Conservation (phyloP, 2,888 invertebrate species). For the Abrostola tripartita region DNA sequence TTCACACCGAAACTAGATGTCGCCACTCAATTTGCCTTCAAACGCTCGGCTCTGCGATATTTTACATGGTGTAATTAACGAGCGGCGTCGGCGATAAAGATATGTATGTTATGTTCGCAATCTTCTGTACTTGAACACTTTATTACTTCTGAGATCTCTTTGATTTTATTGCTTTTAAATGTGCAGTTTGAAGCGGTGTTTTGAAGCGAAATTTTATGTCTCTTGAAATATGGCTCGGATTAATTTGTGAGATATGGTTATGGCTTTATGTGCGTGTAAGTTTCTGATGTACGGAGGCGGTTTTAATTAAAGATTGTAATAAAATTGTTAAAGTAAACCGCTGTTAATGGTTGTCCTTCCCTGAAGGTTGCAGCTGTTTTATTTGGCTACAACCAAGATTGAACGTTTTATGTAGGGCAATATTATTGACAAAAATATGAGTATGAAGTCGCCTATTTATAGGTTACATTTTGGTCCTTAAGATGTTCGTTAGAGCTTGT, state of each 20-base stretch:
- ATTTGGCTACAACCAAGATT: too few species aligned
- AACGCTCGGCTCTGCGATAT: constrained; percentile 29
- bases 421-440: too few species aligned
- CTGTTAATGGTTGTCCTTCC: background rate
- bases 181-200: constrained; percentile 33
- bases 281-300: constrained; percentile 36
- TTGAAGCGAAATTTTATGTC: constrained; percentile 45
- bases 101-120: constrained; percentile 53
- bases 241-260: constrained; percentile 35
- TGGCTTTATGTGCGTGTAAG: constrained; percentile 21
- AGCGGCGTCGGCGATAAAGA: constrained; percentile 48
- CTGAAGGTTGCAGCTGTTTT: too few species aligned
- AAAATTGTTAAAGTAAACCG: background rate
- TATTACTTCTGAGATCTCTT: constrained; percentile 49
- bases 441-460: too few species aligned
- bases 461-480: too few species aligned
- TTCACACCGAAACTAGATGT: constrained; percentile 37
- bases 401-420: too few species aligned
- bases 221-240: constrained; percentile 35
- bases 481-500: too few species aligned
- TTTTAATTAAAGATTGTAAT: constrained; percentile 9
- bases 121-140: constrained; percentile 50
- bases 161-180: constrained; percentile 55
- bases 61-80: constrained; percentile 51
- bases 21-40: constrained; percentile 31